Percentiles rank a stretch among this genome's conserved stretches.
Evolutionary conservation across 2,797 vertebrate genomes (phyloP).

Genomic region (Sebastiscus tertius): DNA sequence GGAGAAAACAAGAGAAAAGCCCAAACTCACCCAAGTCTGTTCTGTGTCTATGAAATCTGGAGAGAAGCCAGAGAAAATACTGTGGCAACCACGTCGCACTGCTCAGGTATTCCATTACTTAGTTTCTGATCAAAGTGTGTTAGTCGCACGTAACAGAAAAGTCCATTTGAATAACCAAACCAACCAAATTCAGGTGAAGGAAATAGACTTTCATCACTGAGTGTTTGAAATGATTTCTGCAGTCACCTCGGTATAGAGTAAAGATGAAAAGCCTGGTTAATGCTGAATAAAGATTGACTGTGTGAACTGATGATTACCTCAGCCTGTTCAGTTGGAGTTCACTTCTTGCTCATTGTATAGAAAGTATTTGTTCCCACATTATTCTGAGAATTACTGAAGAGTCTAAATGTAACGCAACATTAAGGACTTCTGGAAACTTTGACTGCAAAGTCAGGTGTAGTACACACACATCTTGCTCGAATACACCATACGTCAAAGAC

Average conservation of each 20-base stretch:
- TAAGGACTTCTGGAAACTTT: neutral
- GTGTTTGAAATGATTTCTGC: neutral
- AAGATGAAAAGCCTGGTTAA: neutral
- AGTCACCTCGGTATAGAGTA: neutral
- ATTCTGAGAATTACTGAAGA: neutral
- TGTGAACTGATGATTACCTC: neutral
- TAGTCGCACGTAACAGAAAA: neutral
- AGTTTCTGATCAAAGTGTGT: neutral
- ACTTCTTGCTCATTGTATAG: neutral
- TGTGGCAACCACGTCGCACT: neutral
- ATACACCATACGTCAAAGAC: neutral
- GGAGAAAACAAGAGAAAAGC: neutral
- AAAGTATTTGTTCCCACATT: neutral
- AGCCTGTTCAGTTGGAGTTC: neutral
- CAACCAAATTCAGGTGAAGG: neutral
- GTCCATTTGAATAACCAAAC: neutral
- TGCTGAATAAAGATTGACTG: neutral
- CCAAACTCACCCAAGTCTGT: neutral
- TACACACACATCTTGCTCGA: neutral
- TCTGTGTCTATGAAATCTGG: neutral
- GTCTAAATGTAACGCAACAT: neutral
- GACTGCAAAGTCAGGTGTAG: neutral
- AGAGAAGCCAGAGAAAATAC: neutral
- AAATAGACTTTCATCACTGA: neutral
- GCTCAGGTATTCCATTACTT: conserved; percentile 3